A percentile compares a stretch with the other conserved stretches of the same genome.
Evolutionary conservation across 2,797 vertebrate genomes (phyloP).

Genomic region (Anniella stebbinsi): DNA sequence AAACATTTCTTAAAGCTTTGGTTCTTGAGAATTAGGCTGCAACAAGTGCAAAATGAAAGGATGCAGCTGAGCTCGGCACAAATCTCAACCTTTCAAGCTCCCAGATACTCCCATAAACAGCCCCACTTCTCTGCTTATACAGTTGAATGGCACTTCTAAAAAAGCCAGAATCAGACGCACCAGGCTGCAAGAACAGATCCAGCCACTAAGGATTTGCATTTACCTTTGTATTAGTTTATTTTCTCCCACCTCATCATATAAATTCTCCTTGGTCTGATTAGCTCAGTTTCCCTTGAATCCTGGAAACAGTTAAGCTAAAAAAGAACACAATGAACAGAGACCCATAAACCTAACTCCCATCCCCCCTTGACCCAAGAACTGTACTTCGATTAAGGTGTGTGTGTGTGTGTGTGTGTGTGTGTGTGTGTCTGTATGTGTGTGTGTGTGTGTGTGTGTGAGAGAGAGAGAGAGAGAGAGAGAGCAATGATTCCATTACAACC

Average conservation of each 20-base stretch:
- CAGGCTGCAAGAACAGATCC: background rate
- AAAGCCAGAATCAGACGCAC: background rate
- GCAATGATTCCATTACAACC: background rate
- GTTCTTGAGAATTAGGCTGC: background rate
- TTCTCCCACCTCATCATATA: background rate
- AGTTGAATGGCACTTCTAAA: background rate
- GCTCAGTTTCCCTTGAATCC: background rate
- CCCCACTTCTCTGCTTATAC: background rate
- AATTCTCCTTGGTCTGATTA: background rate
- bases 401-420: no score
- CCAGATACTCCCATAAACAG: background rate
- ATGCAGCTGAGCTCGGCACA: background rate
- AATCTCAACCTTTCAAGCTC: background rate
- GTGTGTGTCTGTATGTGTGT: no score
- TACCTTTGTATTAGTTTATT: slow-evolving; percentile 14
- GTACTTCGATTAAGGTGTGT: fast-evolving
- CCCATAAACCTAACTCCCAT: background rate
- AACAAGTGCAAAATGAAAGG: background rate
- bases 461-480: background rate
- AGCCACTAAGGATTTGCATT: slow-evolving; percentile 5
- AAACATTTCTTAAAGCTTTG: background rate
- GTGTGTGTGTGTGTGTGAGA: no score
- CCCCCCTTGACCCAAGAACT: background rate
- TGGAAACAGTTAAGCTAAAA: background rate
- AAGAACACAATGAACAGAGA: background rate